Evolutionary conservation across 1,140 invertebrate genomes (phyloP), one percentile per base, ranked within the genome.

Genomic region (Tetramorium alpestre): DNA sequence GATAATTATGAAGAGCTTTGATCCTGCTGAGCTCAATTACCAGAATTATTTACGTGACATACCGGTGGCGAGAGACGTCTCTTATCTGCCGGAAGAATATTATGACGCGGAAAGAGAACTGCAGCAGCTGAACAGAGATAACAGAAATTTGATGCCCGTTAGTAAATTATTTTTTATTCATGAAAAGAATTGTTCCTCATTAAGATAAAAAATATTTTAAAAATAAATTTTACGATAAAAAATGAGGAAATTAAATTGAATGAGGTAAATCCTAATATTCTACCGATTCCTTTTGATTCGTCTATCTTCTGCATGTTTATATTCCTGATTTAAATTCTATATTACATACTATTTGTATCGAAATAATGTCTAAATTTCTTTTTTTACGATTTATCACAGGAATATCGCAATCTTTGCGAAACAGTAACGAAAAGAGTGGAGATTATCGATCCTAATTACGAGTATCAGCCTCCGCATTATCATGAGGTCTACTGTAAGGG

Each of bases 321-420:
- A 44, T 84, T 60, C 8, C 5, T 72, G 1, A 47, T 60, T 49
- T 47, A 58, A 82, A 10, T 16, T 70, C 0, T 16, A 28, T 58
- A 77, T 64, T 13, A 47, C 22, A 65, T n/a, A 41, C 10, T 67
- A 41, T 25, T 38, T 38, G 18, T 13, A 47, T 56, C 54, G 10
- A 81, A 25, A 73, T 60, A 84, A 62, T 75, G 13, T 49, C 3
- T 84, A 73, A 16, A 13, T 56, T 69, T 51, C 1, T 22, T 49
- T 8, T 80, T 62, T 44, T 82, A 11, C 10, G 0, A 70, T 86
- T 56, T 80, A 84, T 85, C 28, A 11, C 78, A 96, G 95, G 93
- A 95, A 64, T 95, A 95, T 86, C 93, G 90, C n/a, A 94, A 92
- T 85, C 93, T 96, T 41, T 96, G 95, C 60, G 93, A 95, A 84